These are phyloP conservation scores for Lepilemur septentrionalis DNA, from an alignment of 2,797 vertebrate genomes.

Conservation along the genomic window DNA sequence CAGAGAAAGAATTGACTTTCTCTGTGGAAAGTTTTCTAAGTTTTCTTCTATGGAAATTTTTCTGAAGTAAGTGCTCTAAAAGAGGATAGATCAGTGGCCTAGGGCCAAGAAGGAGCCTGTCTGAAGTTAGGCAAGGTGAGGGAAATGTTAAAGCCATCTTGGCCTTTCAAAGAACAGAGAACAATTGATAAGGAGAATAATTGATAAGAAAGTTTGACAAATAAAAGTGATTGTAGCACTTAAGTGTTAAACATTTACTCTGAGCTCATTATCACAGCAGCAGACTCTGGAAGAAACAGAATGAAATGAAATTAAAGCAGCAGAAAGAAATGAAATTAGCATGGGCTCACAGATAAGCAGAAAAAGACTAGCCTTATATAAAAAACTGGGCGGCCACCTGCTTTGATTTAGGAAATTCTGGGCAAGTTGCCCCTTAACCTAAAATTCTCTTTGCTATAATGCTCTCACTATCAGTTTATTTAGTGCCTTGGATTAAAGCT, in stretches of 20 bases:
- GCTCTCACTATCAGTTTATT: neutral
- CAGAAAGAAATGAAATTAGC: neutral
- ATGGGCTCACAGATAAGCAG: neutral
- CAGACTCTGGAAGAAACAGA: neutral
- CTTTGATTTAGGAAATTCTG: neutral
- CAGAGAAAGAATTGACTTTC: neutral
- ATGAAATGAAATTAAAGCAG: neutral
- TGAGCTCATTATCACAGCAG: neutral
- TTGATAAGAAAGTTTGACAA: neutral
- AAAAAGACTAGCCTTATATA: neutral
- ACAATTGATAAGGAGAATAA: neutral
- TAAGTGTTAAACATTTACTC: neutral
- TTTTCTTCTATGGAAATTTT: neutral
- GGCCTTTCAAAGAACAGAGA: neutral
- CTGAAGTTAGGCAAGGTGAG: neutral
- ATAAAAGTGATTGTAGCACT: neutral
- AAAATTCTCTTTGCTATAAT: neutral
- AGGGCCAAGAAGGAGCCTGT: neutral
- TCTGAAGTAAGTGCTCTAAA: neutral
- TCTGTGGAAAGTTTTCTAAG: too few species aligned
- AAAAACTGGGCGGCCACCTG: neutral
- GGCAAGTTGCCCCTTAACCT: neutral
- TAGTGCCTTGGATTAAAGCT: neutral
- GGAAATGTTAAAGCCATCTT: neutral
- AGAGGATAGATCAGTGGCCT: neutral